Evolutionary conservation across 2,797 vertebrate genomes (phyloP), one percentile per base, ranked within the genome.

Genomic region (Linurgus olivaceus): DNA sequence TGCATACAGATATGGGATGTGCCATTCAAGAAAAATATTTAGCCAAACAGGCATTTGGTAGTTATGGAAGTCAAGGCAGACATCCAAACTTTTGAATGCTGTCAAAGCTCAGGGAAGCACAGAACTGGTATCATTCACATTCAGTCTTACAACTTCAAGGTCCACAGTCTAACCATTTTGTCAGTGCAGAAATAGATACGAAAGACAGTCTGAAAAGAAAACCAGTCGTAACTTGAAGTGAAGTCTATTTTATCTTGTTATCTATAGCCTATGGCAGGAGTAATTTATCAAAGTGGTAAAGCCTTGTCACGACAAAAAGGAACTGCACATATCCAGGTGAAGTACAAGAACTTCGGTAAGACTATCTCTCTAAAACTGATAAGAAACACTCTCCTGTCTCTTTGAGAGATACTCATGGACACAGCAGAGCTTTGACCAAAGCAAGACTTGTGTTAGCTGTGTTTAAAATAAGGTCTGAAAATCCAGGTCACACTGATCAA

Each of bases 191-290:
- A 83, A 50, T 2, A 86, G 50, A 38, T 66, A 67, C 1, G 4
- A 94, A 93, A 90, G 40, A 71, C 28, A 65, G 21, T 15, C 44
- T 59, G 70, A 59, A 86, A 92, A 93, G 31, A 90, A 91, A 92
- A 48, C 3, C 26, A 72, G 17, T 55, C 48, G 31, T 55, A 84
- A 70, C 38, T 90, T 13, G 0, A 74, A 90, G 44, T 61, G 48
- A 73, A 85, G 44, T 72, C 35, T 50, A 35, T 81, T 90, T 92
- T 77, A 76, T 68, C 52, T 44, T 21, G 14, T 62, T 54, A 70
- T 51, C 50, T 75, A 26, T 10, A 83, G 28, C 11, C 35, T 52
- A 6, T 10, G 11, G 29, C 2, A 3, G 7, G 21, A 29, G 24
- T 37, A 37, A 59, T 58, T 83, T 72, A 58, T 67, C 21, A 3